Base-by-base conservation (phyloP, 1,140 invertebrate genomes). In the Choristoneura fumiferana region DNA sequence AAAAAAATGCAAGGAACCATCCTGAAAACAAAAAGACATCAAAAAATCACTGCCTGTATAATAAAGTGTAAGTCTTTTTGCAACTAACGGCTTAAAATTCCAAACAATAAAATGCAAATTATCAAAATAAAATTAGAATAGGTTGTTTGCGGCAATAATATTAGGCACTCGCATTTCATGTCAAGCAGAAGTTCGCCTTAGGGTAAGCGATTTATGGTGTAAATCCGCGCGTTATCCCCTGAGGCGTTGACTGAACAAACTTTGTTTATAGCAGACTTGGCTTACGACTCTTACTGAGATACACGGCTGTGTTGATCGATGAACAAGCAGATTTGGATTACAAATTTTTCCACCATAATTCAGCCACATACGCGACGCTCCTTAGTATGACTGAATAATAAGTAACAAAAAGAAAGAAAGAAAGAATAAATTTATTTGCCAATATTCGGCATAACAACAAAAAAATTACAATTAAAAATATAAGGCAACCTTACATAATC, bases 121-220 rank as follows among this genome's bases (percentile, higher is more conserved):
- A 45, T 45, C 40, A 45, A 45, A 29, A 3, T 3, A 6, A 29
- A 45, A 45, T 45, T 45, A 45, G 39, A 40, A 40, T 10, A 45
- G 40, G 18, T 18, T 8, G 17, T 45, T 9, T 15, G 5, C 17
- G 13, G 40, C 8, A 45, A 29, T 29, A 29, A 29, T 29, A n/a
- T n/a, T n/a, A 29, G 22, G 40, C 17, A 2, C 9, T 40, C 40
- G 17, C 17, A 5, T n/a, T 29, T 10, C 17, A 45, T 4, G 8
- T 45, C 40, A 45, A 45, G 40, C 9, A 15, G n/a, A 45, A 45
- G 17, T 45, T 45, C 18, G 40, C 40, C 40, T 45, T 22, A 45
- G 40, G 40, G 18, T n/a, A 4, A 15, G 17, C 18, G 40, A 45
- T 45, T 45, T 45, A 45, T 22, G 40, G 40, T 12, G 40, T n/a